Base-by-base conservation (phyloP, 2,888 invertebrate species). In the Prenolepis imparis region DNA sequence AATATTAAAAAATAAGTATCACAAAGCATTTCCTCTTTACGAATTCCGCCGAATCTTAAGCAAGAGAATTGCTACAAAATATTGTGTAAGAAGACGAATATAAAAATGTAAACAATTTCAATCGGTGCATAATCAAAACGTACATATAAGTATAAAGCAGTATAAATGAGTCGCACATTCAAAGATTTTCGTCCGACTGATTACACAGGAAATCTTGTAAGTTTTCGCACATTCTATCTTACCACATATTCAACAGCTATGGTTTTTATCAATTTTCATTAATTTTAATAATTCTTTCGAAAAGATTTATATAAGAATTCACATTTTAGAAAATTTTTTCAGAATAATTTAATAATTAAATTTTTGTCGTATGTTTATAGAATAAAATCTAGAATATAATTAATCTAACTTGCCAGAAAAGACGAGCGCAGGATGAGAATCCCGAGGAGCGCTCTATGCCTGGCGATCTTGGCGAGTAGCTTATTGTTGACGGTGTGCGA, bases 401-500 rank as follows among this genome's bases (percentile, higher is more conserved):
- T 77, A 77, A n/a, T 55, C 2, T n/a, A 48, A 59, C 21, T 28
- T n/a, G 21, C 57, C 9, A 32, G 24, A 70, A 59, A 32, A 78
- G 28, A 68, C 67, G 41, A 67, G 81, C 84, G 78, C 87, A 90
- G 78, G 84, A 93, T 93, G 93, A 89, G 80, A 70, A 72, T 86
- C 61, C 80, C 87, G 36, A 77, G 55, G 84, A 84, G 86, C 80
- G 70, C 83, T 83, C 59, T 93, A 24, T 90, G 86, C 67, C 41
- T 90, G 28, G 36, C 86, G n/a, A 61, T 83, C 8, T n/a, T 90
- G 3, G 77, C 81, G 24, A 82, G 84, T 4, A 44, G 59, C 18
- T 12, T 75, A 18, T 66, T 81, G 6, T 3, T 72, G 24, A 32
- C 8, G 6, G 0, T 81, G 11, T 92, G 91, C 85, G 93, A 93